Conservation (phyloP, 2,113 vertebrate species). For the Glaucomys volans region DNA sequence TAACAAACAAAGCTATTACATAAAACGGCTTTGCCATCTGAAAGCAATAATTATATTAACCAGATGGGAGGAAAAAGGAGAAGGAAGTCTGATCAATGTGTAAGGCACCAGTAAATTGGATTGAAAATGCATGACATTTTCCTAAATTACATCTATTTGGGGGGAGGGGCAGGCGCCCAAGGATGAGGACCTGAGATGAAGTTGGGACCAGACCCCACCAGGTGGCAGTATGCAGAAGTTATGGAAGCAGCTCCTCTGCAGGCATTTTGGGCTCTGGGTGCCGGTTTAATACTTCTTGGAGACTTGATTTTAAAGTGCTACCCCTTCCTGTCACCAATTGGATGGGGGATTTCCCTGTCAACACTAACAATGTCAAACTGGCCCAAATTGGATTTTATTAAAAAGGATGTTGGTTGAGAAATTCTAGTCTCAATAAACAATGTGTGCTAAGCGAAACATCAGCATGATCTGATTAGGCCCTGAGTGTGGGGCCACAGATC, state of each 20-base stretch:
- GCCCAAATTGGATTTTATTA: conserved; percentile 64
- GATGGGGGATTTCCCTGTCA: conserved; percentile 66
- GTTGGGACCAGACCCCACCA: conserved; percentile 72
- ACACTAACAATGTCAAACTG: conserved; percentile 56
- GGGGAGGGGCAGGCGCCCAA: not conserved
- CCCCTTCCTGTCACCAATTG: not conserved
- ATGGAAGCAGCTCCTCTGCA: not conserved
- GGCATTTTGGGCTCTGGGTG: not conserved
- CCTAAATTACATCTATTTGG: not conserved
- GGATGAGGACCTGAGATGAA: not conserved
- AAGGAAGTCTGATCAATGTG: conserved; percentile 50
- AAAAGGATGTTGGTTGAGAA: conserved; percentile 65
- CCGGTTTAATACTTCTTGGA: not conserved
- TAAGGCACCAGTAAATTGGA: conserved; percentile 58
- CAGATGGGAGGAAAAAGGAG: conserved; percentile 56
- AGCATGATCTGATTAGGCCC: conserved; percentile 9
- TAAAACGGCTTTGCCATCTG: conserved; percentile 57
- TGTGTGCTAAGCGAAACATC: conserved; percentile 6
- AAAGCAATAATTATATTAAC: conserved; percentile 76
- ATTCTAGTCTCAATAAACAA: not conserved
- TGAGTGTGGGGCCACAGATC: not conserved
- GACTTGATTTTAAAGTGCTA: conserved; percentile 29
- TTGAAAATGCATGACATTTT: conserved; percentile 72
- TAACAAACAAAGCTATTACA: conserved; percentile 68
- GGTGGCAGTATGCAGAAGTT: conserved; percentile 82